A percentile compares a stretch with the other conserved stretches of the same genome.
Evolutionary conservation across 2,888 invertebrate genomes (phyloP).

Genomic region (Stenodema calcarata): DNA sequence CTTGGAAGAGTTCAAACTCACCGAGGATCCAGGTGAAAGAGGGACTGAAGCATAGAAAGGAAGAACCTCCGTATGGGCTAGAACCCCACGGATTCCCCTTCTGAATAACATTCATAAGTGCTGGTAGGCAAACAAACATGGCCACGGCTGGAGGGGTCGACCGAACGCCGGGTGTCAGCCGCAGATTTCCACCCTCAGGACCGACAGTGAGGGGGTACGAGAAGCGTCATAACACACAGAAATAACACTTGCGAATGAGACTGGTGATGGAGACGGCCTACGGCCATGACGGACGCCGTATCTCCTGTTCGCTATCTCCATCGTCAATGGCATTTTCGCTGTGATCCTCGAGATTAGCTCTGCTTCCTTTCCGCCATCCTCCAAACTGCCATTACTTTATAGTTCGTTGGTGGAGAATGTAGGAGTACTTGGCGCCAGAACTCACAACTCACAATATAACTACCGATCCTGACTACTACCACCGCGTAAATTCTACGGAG

Average conservation of each 20-base stretch:
- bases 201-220: background rate
- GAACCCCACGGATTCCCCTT: constrained; percentile 11
- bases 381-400: too few relatives aligned
- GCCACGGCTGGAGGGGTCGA: constrained; percentile 10
- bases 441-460: too few relatives aligned
- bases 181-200: constrained; percentile 28
- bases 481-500: too few relatives aligned
- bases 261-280: background rate
- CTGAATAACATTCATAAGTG: constrained; percentile 41
- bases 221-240: background rate
- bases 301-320: too few relatives aligned
- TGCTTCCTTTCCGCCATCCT: too few relatives aligned
- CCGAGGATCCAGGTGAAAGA: background rate
- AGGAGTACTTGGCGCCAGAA: too few relatives aligned
- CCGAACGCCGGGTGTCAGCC: constrained; percentile 34
- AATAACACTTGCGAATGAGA: background rate
- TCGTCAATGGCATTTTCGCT: too few relatives aligned
- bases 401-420: too few relatives aligned
- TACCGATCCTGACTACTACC: too few relatives aligned
- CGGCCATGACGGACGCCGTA: too few relatives aligned
- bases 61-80: background rate
- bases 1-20: background rate
- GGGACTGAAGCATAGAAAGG: background rate
- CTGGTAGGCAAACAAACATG: constrained; percentile 44
- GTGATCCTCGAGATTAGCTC: too few relatives aligned